Conservation (phyloP, 1,140 invertebrate species). For the Listronotus bonariensis region DNA sequence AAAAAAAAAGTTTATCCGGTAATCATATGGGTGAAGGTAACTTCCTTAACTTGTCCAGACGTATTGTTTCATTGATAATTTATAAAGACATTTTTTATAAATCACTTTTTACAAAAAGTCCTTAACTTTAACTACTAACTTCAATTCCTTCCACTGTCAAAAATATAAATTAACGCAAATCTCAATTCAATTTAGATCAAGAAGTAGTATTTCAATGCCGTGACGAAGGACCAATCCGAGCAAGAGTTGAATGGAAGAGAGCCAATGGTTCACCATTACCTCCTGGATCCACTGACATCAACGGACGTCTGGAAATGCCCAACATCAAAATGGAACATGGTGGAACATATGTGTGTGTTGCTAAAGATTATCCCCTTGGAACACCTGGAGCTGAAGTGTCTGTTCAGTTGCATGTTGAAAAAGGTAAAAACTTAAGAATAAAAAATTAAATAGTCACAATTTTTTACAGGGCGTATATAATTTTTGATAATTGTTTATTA, state of each 20-base stretch:
- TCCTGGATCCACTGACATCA: constrained; percentile 68
- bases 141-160: no score
- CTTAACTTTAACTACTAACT: no score
- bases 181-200: constrained; percentile 63
- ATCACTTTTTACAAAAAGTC: constrained; percentile 4
- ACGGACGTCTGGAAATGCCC: constrained; percentile 83
- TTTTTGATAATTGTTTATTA: no score
- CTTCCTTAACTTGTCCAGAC: no score
- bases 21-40: no score
- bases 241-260: constrained; percentile 76
- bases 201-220: constrained; percentile 92
- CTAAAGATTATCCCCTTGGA: constrained; percentile 66
- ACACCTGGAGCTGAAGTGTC: constrained; percentile 60
- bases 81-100: no score
- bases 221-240: constrained; percentile 79
- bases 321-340: constrained; percentile 76
- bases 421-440: constrained; percentile 63
- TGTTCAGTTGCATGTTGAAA: constrained; percentile 72
- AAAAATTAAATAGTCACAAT: no score
- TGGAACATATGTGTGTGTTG: constrained; percentile 84
- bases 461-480: no score
- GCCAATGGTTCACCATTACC: constrained; percentile 73
- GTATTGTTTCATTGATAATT: no score
- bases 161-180: neutral
- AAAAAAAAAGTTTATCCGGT: no score